phyloP scores from a whole-genome alignment of 2,888 invertebrate genomes.

The Miltochrista miniata region DNA sequence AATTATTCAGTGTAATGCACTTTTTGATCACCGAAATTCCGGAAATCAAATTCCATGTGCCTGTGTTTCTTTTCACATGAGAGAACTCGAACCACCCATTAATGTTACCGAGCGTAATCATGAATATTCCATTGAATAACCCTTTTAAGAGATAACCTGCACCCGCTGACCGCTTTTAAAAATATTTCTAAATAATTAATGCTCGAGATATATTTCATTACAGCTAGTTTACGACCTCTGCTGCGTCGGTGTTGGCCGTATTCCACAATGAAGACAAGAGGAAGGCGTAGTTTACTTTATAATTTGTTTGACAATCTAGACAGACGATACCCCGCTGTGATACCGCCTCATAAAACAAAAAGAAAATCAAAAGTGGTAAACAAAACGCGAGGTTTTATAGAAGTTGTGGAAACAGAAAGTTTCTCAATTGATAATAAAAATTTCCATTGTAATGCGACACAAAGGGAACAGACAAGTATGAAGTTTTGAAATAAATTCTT shows the following conservation, averaged over 20 bases:
- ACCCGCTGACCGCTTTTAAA: constrained; percentile 43
- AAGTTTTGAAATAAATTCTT: constrained; percentile 81
- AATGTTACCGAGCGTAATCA: constrained; percentile 66
- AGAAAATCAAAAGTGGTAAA: constrained; percentile 66
- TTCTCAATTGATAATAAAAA: constrained; percentile 81
- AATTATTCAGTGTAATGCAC: too few relatives aligned
- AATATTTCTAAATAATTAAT: constrained; percentile 57
- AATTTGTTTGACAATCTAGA: constrained; percentile 43
- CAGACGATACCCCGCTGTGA: constrained; percentile 45
- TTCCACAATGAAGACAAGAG: constrained; percentile 9
- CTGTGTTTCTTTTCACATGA: constrained; percentile 59
- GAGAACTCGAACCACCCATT: constrained; percentile 71
- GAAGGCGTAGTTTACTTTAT: constrained; percentile 25
- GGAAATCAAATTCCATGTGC: constrained; percentile 47
- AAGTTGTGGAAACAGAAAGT: constrained; percentile 72
- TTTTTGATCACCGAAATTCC: too few relatives aligned
- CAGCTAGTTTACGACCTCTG: constrained; percentile 30
- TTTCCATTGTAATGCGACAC: constrained; percentile 79
- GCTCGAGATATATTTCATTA: constrained; percentile 33
- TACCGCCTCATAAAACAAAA: constrained; percentile 54
- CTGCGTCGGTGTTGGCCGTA: neutral
- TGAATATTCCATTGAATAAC: constrained; percentile 68
- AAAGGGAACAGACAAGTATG: constrained; percentile 75
- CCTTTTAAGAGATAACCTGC: constrained; percentile 61
- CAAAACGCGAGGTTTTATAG: constrained; percentile 70